Evolutionary conservation across 2,797 vertebrate genomes (phyloP), one percentile per base, ranked within the genome.

Genomic region (Malurus splendens): DNA sequence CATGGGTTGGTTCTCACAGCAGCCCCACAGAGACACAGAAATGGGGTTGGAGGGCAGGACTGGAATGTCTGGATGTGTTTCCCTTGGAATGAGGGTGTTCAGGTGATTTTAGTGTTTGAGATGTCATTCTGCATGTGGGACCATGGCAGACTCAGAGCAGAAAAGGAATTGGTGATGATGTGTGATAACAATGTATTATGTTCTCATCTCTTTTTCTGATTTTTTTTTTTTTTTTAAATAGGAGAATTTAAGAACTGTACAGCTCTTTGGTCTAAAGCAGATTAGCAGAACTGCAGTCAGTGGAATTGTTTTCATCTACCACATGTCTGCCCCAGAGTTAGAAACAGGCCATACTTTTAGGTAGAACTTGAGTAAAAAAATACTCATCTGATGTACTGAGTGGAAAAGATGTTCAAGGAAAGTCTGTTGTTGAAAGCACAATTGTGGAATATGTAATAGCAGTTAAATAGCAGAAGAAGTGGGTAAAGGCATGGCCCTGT

Each of bases 301-400:
- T 27, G 19, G 33, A 70, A 18, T 16, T 15, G 5, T 59, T 59
- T 55, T 55, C 33, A 79, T 12, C 41, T 59, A 16, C 23, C 18
- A 32, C 0, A 0, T 3, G 3, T 25, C 20, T 62, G 23, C 28
- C 13, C 33, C 19, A 36, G 24, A 30, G 15, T 39, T 39, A 51
- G 32, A 71, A 74, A 19, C 4, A 38, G 24, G 11, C 4, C n/a
- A 7, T 8, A 13, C 23, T 62, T 70, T 82, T 41, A 52, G n/a
- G 11, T 25, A 11, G 14, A 60, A 45, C 2, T 47, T 64, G 18
- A 45, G 3, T 11, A 42, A 38, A 18, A 82, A 82, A 71, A 47
- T 64, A 71, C 6, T 55, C 6, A n/a, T 54, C 12, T 20, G 3
- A 16, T 17, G 15, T 44, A 20, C 20, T 14, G 19, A 84, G 22